These are phyloP conservation scores for Taeniopygia guttata DNA, from an alignment of 2,797 vertebrate species.

Conservation along the genomic window DNA sequence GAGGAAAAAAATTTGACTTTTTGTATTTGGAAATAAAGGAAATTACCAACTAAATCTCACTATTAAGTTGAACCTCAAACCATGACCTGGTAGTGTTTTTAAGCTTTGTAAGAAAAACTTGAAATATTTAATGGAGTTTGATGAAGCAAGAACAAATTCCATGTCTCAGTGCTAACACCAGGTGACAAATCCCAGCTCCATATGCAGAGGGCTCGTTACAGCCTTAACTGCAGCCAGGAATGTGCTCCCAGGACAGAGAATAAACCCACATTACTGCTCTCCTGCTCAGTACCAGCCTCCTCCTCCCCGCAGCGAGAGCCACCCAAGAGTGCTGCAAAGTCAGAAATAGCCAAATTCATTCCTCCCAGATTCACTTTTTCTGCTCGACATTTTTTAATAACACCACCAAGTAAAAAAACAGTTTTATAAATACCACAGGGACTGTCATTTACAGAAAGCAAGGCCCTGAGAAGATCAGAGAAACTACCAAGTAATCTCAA, in stretches of 20 bases:
- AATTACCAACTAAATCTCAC: conserved; percentile 7
- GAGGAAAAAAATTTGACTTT: not conserved
- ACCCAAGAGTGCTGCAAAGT: not conserved
- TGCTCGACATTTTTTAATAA: not conserved
- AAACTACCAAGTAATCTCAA: not conserved
- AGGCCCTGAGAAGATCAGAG: not conserved
- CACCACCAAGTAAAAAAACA: not conserved
- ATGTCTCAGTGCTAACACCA: fast-evolving
- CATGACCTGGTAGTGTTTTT: fast-evolving
- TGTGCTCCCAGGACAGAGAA: fast-evolving
- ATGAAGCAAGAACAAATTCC: not conserved
- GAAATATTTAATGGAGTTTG: not conserved
- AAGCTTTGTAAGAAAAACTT: not conserved
- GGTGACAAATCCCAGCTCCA: not conserved
- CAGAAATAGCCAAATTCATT: not conserved
- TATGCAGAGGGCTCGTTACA: fast-evolving
- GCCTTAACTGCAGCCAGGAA: not conserved
- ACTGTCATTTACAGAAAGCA: not conserved
- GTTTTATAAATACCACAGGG: not conserved
- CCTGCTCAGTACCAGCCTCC: not conserved
- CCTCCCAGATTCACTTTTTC: not conserved
- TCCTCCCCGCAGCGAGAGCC: not conserved
- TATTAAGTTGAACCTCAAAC: not conserved
- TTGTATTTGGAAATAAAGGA: conserved; percentile 33
- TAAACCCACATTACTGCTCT: not conserved